These are phyloP conservation scores for Bungarus multicinctus DNA, from an alignment of 2,113 vertebrate species.

Conservation along the genomic window DNA sequence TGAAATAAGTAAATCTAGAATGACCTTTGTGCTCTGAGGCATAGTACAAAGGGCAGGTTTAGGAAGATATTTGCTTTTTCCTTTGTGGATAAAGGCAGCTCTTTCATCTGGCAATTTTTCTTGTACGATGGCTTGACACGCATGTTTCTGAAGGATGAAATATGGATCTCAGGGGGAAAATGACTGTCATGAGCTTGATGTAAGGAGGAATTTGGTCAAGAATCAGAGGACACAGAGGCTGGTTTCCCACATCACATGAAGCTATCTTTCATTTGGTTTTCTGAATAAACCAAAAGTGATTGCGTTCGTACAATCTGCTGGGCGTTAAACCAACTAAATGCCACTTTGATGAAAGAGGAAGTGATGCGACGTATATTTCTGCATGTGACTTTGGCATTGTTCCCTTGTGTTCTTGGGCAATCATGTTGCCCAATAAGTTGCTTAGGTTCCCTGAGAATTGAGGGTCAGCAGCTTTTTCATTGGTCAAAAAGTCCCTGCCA, in stretches of 20 bases:
- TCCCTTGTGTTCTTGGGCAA: background rate
- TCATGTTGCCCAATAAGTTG: background rate
- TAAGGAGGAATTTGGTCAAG: background rate
- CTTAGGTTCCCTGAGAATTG: background rate
- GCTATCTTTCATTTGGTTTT: background rate
- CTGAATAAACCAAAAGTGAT: background rate
- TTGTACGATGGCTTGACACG: background rate
- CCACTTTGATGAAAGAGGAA: background rate
- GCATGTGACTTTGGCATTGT: background rate
- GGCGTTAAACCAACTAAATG: background rate
- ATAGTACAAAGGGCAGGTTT: background rate
- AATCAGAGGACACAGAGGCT: no score
- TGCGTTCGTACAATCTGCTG: background rate
- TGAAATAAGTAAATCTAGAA: constrained; percentile 18
- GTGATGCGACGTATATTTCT: background rate
- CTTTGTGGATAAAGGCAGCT: background rate
- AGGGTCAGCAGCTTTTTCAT: background rate
- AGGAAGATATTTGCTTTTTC: constrained; percentile 21
- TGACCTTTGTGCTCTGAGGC: background rate
- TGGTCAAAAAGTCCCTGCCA: background rate
- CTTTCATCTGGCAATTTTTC: background rate
- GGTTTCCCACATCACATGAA: background rate
- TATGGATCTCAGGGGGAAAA: fast-evolving
- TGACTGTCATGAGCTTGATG: background rate
- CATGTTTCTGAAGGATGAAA: background rate